phyloP scores from a whole-genome alignment of 1,140 invertebrate species.

The Galleria mellonella region DNA sequence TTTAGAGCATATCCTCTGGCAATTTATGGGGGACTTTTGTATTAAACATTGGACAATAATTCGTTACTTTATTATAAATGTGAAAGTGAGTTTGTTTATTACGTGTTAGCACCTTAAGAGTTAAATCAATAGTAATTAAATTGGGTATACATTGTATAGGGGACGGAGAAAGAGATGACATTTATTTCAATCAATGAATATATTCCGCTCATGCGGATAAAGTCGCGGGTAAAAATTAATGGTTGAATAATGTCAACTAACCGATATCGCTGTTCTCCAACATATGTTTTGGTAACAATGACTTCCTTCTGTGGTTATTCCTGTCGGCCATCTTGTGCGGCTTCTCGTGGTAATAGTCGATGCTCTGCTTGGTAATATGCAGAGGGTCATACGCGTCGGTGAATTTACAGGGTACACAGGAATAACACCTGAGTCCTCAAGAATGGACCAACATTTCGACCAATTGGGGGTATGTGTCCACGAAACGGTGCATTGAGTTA shows the following conservation, averaged over 20 bases:
- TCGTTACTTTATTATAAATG: too few species aligned
- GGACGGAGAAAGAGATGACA: too few species aligned
- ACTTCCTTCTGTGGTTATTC: slow-evolving; percentile 44
- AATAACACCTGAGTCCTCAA: slow-evolving; percentile 85
- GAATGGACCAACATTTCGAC: slow-evolving; percentile 85
- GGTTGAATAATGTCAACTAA: slow-evolving; percentile 38
- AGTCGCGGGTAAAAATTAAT: too few species aligned
- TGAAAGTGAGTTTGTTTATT: too few species aligned
- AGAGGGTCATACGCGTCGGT: slow-evolving; percentile 46
- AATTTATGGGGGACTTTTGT: too few species aligned
- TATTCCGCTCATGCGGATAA: too few species aligned
- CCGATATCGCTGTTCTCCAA: slow-evolving; percentile 72
- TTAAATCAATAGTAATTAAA: too few species aligned
- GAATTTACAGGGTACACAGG: slow-evolving; percentile 84
- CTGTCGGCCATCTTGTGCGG: slow-evolving; percentile 45
- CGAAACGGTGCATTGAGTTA: slow-evolving; percentile 83
- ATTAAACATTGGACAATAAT: too few species aligned
- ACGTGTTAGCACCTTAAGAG: too few species aligned
- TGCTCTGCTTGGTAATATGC: slow-evolving; percentile 19
- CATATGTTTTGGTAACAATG: slow-evolving; percentile 39
- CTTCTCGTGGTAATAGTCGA: slow-evolving; percentile 47
- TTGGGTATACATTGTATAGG: too few species aligned
- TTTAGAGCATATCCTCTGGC: too few species aligned
- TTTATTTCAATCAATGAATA: too few species aligned
- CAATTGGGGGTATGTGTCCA: slow-evolving; percentile 84